Percentiles rank a stretch among this genome's conserved stretches.
These are phyloP conservation scores for Leucania comma DNA, from an alignment of 2,888 invertebrate species.

Conservation along the genomic window DNA sequence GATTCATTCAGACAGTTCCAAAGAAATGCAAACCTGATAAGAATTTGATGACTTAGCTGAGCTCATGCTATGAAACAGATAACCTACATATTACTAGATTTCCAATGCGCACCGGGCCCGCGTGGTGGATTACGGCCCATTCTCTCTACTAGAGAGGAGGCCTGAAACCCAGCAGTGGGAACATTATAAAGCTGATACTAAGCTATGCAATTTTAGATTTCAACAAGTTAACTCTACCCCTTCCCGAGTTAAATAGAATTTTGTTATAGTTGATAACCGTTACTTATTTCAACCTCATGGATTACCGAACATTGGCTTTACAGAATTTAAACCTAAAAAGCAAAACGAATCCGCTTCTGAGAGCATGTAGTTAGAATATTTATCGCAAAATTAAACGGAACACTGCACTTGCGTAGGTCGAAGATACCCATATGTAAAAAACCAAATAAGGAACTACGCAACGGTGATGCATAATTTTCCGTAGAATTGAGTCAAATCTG, in stretches of 20 bases:
- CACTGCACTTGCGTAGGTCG: conserved; percentile 69
- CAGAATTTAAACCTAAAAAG: conserved; percentile 20
- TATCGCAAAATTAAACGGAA: conserved; percentile 66
- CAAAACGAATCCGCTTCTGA: conserved; percentile 41
- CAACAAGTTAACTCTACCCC: background rate
- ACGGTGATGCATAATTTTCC: conserved; percentile 61
- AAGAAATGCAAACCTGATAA: conserved; percentile 45
- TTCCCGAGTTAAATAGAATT: background rate
- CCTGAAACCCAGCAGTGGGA: too few relatives aligned
- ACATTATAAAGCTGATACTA: too few relatives aligned
- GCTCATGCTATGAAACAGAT: conserved; percentile 9
- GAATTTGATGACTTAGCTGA: conserved; percentile 27
- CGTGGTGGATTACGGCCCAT: too few relatives aligned
- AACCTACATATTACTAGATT: conserved; percentile 3
- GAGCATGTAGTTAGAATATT: conserved; percentile 60
- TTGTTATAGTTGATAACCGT: background rate
- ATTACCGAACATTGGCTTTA: conserved; percentile 9
- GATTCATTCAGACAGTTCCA: conserved; percentile 68
- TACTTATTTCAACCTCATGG: background rate
- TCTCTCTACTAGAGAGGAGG: too few relatives aligned
- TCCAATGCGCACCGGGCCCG: too few relatives aligned
- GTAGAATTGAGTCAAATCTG: conserved; percentile 45
- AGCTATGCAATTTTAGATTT: background rate
- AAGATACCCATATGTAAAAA: conserved; percentile 54
- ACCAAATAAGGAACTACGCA: conserved; percentile 61